Evolutionary conservation across 1,140 invertebrate species (phyloP), one percentile per base, ranked within the genome.

Genomic region (Drosophila novamexicana): DNA sequence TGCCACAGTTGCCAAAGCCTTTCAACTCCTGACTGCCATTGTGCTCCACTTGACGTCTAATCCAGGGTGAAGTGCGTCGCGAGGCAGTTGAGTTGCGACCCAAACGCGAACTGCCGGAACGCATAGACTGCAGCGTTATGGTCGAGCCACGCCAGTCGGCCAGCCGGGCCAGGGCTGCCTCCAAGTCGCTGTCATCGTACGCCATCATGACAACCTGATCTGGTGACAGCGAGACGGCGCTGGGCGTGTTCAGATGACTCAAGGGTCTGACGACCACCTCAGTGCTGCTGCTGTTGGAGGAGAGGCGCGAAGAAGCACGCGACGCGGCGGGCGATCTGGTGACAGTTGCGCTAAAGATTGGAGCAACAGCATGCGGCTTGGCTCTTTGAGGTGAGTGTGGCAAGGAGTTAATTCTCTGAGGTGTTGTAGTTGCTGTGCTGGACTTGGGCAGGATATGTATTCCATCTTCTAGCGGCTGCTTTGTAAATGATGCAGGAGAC

Each of bases 231-330:
- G 83, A 88, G 0, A 77, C 69, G 0, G 71, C 54, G 44, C 84
- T 89, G 29, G 83, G 84, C 12, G 83, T 88, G 14, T 66, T 80
- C 2, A 88, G 73, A 44, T 70, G 78, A 37, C 82, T 85, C 36
- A 85, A 47, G 0, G 79, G 79, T 6, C 61, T 73, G 12, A 88
- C 77, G 4, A 88, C 61, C n/a, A 88, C 67, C 47, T 85, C 75
- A 7, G 42, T 10, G 45, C 77, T 75, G 71, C 74, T 84, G 66
- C 62, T 47, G 66, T 54, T 54, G 5, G 76, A 74, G 9, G 83
- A 81, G 8, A 56, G 56, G 0, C 53, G 56, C 1, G 77, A 78
- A 7, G 77, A 74, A 7, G 59, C 7, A 7, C 65, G 68, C 1
- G 83, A 74, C 1, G 18, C 5, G 1, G 42, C 16, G 3, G 75